A percentile compares a stretch with the other conserved stretches of the same genome.
phyloP scores from a whole-genome alignment of 2,797 vertebrate species.

The Onychomys leucogaster region DNA sequence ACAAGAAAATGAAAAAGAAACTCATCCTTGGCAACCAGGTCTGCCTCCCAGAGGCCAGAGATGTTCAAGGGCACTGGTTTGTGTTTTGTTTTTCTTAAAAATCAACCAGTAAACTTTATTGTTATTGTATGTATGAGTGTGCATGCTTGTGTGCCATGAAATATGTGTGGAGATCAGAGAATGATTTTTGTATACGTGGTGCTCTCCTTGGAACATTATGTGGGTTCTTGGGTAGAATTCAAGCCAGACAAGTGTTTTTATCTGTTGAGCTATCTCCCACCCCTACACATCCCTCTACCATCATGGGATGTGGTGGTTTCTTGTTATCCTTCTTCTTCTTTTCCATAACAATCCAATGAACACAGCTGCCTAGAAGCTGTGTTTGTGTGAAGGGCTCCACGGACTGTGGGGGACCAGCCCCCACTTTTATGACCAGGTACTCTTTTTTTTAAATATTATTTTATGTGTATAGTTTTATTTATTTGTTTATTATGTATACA shows the following conservation, averaged over 20 bases:
- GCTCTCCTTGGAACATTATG: background rate
- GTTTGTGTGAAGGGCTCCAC: background rate
- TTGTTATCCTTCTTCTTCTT: background rate
- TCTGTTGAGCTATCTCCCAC: background rate
- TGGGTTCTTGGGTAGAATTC: background rate
- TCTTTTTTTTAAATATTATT: no score
- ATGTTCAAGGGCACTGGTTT: background rate
- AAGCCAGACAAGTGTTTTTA: background rate
- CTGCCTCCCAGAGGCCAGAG: background rate
- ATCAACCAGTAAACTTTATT: background rate
- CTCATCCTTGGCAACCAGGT: background rate
- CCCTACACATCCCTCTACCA: background rate
- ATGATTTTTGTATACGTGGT: background rate
- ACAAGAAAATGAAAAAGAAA: background rate
- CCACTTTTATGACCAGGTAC: no score
- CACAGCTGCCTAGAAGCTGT: background rate
- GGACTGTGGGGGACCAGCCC: background rate
- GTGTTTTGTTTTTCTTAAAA: background rate
- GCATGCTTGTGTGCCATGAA: background rate
- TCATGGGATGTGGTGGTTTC: background rate
- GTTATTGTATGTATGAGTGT: background rate
- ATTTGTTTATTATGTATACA: no score
- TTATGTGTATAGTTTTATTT: no score
- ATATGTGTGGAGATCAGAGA: background rate
- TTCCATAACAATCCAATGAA: background rate